Evolutionary conservation across 1,140 invertebrate species (phyloP).

Genomic region (Stegodyphus mimosarum): DNA sequence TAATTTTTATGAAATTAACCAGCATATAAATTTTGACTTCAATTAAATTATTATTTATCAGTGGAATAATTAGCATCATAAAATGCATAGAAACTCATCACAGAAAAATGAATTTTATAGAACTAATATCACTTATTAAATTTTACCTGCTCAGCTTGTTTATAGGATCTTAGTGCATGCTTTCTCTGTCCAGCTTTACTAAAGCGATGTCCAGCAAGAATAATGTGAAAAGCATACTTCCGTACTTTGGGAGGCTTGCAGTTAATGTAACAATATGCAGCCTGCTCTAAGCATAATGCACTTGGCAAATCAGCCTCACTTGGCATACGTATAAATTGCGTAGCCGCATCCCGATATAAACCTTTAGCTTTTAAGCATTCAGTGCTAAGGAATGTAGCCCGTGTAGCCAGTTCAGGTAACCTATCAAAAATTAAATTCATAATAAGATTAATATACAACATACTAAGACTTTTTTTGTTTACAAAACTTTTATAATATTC

Average conservation of each 20-base stretch:
- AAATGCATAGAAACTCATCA: too few species aligned
- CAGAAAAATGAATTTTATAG: too few species aligned
- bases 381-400: conserved; percentile 87
- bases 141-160: conserved; percentile 86
- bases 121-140: neutral
- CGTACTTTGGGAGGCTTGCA: conserved; percentile 81
- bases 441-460: conserved; percentile 61
- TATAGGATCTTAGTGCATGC: conserved; percentile 91
- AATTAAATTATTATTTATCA: too few species aligned
- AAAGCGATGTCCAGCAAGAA: conserved; percentile 91
- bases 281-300: conserved; percentile 94
- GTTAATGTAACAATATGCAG: conserved; percentile 89
- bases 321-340: conserved; percentile 93
- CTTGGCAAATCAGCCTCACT: conserved; percentile 85
- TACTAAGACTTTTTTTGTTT: neutral
- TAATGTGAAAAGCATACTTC: conserved; percentile 98
- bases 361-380: conserved; percentile 84
- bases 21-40: too few species aligned
- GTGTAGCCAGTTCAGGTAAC: conserved; percentile 88
- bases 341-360: conserved; percentile 87
- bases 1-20: too few species aligned
- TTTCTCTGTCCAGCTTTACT: conserved; percentile 89
- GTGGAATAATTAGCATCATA: too few species aligned
- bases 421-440: conserved; percentile 69
- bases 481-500: too few species aligned